phyloP scores from a whole-genome alignment of 2,888 invertebrate genomes.

The Smittia sp. region DNA sequence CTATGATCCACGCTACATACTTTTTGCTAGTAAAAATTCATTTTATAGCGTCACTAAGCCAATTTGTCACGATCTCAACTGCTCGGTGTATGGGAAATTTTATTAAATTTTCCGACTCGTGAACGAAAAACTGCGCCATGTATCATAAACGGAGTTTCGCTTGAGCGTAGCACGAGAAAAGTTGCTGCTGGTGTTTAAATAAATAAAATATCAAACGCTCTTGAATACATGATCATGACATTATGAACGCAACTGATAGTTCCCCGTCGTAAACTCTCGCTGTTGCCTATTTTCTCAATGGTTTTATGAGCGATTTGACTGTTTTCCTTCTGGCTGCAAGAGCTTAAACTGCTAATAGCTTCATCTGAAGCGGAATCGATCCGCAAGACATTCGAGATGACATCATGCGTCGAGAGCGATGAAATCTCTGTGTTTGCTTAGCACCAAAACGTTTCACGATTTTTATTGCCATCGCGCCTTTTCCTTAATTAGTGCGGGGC shows the following conservation, averaged over 20 bases:
- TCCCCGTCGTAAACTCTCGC: neutral
- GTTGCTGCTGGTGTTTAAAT: constrained; percentile 30
- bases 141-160: constrained; percentile 4
- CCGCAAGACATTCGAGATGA: neutral
- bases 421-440: constrained; percentile 1
- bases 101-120: constrained; percentile 1
- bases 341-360: neutral
- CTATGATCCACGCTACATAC: constrained; percentile 17
- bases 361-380: neutral
- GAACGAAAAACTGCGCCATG: neutral
- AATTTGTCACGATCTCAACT: constrained; percentile 40
- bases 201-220: constrained; percentile 36
- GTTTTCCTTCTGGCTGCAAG: neutral
- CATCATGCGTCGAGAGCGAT: neutral
- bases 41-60: constrained; percentile 41
- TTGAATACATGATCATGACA: constrained; percentile 31
- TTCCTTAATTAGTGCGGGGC: neutral
- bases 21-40: constrained; percentile 33
- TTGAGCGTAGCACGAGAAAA: neutral
- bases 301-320: neutral
- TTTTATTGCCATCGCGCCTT: constrained; percentile 6
- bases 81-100: neutral
- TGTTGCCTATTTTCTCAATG: neutral
- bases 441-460: neutral
- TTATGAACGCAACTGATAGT: neutral